Evolutionary conservation across 53 echinoderm and acorn worm species (phyloP).

Genomic region (Patiria pectinifera): DNA sequence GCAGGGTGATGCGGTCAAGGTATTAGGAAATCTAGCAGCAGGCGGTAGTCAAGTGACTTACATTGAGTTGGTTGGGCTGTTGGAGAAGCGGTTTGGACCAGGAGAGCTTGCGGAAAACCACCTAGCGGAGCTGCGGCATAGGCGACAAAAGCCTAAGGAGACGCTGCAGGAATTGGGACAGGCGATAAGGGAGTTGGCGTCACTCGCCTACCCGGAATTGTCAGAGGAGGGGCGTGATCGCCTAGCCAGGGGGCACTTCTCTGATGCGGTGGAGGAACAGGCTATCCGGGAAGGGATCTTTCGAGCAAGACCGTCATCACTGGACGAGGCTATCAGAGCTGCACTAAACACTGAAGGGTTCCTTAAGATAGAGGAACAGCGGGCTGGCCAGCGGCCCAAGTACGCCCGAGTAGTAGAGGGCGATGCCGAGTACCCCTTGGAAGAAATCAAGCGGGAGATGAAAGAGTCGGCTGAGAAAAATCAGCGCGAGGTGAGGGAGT

Average conservation of each 20-base stretch:
- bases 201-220: constrained; percentile 38
- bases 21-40: background rate
- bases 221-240: background rate
- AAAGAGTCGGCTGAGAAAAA: background rate
- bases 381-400: background rate
- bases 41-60: background rate
- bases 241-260: constrained; percentile 39
- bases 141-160: constrained; percentile 25
- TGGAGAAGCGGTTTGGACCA: constrained; percentile 24
- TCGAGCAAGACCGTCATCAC: constrained; percentile 15
- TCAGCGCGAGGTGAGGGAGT: constrained; percentile 1
- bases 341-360: constrained; percentile 42
- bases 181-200: constrained; percentile 13
- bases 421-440: background rate
- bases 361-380: constrained; percentile 40
- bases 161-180: constrained; percentile 46
- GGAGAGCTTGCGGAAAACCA: constrained; percentile 27
- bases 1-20: constrained; percentile 11
- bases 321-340: constrained; percentile 36
- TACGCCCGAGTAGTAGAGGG: constrained; percentile 12
- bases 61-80: background rate
- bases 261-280: constrained; percentile 17
- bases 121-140: constrained; percentile 17
- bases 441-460: background rate
- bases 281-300: constrained; percentile 21